These are phyloP conservation scores for Zaprionus ghesquierei DNA, from an alignment of 1,140 invertebrate genomes.

Conservation along the genomic window DNA sequence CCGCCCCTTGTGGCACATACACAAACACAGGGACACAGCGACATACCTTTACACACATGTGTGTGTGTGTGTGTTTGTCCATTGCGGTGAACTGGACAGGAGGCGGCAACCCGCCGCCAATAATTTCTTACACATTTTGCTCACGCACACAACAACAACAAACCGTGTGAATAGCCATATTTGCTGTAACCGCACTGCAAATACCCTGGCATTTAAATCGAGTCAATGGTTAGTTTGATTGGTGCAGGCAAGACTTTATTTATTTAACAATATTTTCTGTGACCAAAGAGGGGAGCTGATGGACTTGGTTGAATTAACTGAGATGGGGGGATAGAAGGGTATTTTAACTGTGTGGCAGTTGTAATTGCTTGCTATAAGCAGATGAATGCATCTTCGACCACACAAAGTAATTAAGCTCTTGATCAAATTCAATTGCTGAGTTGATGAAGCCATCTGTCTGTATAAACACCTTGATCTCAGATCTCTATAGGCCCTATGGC, in stretches of 20 bases:
- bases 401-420: too few species aligned
- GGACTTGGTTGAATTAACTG: too few species aligned
- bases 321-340: too few species aligned
- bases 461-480: too few species aligned
- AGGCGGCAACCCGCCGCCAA: constrained; percentile 1
- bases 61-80: constrained; percentile 3
- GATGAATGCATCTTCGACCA: too few species aligned
- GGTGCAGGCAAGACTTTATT: too few species aligned
- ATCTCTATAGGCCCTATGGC: too few species aligned
- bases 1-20: not conserved
- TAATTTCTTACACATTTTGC: constrained; percentile 60
- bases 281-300: not conserved
- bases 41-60: not conserved
- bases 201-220: not conserved
- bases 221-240: not conserved
- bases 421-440: too few species aligned
- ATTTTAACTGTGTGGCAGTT: too few species aligned
- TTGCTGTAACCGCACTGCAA: not conserved
- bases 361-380: too few species aligned
- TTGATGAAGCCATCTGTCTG: too few species aligned
- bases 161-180: not conserved
- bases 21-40: not conserved
- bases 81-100: constrained; percentile 5
- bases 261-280: not conserved
- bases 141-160: constrained; percentile 41